phyloP scores from a whole-genome alignment of 2,797 vertebrate species.

The Enteromius fasciolatus region DNA sequence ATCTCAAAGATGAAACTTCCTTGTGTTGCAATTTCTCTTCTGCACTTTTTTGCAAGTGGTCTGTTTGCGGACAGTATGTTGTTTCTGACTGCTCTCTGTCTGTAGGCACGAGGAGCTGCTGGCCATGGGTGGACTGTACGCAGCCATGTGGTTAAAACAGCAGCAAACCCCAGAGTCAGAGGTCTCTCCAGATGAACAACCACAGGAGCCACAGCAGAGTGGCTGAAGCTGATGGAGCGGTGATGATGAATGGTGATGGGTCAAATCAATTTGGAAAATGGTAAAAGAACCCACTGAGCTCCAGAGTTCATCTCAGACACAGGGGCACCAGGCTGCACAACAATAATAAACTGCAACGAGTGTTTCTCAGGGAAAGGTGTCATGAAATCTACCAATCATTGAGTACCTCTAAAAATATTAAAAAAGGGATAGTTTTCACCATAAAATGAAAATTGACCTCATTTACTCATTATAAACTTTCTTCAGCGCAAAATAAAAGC shows the following conservation, averaged over 20 bases:
- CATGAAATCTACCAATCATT: not conserved
- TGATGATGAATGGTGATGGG: constrained; percentile 11
- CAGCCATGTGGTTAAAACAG: constrained; percentile 85
- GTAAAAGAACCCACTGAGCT: constrained; percentile 20
- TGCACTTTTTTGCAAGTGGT: not conserved
- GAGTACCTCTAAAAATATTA: not conserved
- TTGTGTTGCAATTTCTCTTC: not conserved
- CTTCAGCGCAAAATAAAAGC: not conserved
- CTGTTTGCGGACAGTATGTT: not conserved
- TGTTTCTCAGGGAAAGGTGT: constrained; percentile 16
- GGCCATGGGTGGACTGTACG: constrained; percentile 75
- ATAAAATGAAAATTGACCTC: not conserved
- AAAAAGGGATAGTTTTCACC: not conserved
- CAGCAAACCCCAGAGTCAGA: constrained; percentile 69
- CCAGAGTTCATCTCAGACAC: constrained; percentile 11
- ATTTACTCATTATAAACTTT: constrained; percentile 6
- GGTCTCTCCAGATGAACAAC: constrained; percentile 58
- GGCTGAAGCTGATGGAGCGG: constrained; percentile 19
- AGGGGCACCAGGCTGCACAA: constrained; percentile 10
- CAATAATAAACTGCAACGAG: not conserved
- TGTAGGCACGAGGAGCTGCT: constrained; percentile 82
- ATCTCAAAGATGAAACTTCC: not conserved
- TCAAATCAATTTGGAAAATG: constrained; percentile 23
- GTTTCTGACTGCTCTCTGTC: constrained; percentile 20
- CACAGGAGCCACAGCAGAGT: constrained; percentile 20